These are phyloP conservation scores for Poecilia velifera DNA, from an alignment of 2,797 vertebrate species.

Conservation along the genomic window DNA sequence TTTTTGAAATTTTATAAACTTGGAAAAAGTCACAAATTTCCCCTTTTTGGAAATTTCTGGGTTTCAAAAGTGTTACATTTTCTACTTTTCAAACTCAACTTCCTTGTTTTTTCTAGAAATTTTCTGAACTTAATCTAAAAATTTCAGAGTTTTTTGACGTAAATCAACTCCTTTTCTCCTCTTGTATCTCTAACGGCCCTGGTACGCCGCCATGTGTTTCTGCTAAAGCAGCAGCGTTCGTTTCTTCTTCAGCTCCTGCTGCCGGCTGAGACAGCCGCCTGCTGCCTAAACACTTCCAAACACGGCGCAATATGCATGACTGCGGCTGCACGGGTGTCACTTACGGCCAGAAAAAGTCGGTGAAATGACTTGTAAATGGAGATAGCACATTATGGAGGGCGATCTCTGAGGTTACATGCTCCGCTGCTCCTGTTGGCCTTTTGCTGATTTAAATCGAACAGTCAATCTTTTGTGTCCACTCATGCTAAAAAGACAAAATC, in stretches of 20 bases:
- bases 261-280: slow-evolving; percentile 28
- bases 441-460: slow-evolving; percentile 42
- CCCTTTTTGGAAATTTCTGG: too few species aligned
- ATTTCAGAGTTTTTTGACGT: too few species aligned
- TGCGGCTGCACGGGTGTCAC: slow-evolving; percentile 29
- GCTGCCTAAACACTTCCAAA: slow-evolving; percentile 42
- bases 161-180: too few species aligned
- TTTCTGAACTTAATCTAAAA: too few species aligned
- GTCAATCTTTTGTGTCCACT: slow-evolving; percentile 62
- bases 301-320: slow-evolving; percentile 24
- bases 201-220: too few species aligned
- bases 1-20: too few species aligned
- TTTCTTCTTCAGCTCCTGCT: slow-evolving; percentile 28
- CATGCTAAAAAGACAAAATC: slow-evolving; percentile 56
- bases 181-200: too few species aligned
- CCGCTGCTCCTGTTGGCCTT: slow-evolving; percentile 59
- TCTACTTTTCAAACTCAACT: too few species aligned
- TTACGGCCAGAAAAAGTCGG: neutral
- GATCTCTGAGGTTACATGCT: slow-evolving; percentile 48
- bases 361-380: slow-evolving; percentile 36
- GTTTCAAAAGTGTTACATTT: too few species aligned
- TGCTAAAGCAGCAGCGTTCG: slow-evolving; percentile 27
- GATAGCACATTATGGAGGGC: slow-evolving; percentile 22
- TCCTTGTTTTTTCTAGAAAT: too few species aligned
- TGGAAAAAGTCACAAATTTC: too few species aligned